These are phyloP conservation scores for Tor tambroides DNA, from an alignment of 2,113 vertebrate species.

Conservation along the genomic window DNA sequence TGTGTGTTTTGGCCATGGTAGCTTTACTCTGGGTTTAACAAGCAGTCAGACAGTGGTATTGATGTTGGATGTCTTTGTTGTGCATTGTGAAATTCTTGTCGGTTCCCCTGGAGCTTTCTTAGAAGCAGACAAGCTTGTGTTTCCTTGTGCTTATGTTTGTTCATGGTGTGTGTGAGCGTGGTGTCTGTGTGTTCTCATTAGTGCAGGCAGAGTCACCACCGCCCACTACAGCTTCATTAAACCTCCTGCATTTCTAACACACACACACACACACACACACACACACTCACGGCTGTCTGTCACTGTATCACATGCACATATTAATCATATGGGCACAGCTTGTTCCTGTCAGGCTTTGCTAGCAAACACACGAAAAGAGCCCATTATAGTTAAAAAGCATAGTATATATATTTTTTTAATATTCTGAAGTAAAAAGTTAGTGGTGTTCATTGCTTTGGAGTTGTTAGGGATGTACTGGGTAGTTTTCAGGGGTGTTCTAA, in stretches of 20 bases:
- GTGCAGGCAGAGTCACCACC: not conserved
- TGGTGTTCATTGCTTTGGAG: not conserved
- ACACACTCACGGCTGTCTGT: not conserved
- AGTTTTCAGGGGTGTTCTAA: not conserved
- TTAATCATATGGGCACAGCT: slow-evolving; percentile 13
- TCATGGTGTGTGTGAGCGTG: not conserved
- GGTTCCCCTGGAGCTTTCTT: slow-evolving; percentile 6
- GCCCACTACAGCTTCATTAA: slow-evolving; percentile 16
- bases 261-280: not conserved
- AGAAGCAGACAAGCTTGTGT: not conserved
- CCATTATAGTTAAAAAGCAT: not conserved
- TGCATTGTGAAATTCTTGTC: not conserved
- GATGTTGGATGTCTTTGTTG: slow-evolving; percentile 18
- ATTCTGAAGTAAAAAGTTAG: not conserved
- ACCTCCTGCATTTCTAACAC: not conserved
- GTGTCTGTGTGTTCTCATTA: slow-evolving; percentile 1
- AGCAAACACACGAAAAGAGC: not conserved
- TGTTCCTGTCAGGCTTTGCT: not conserved
- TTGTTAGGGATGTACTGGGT: not conserved
- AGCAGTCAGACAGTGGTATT: not conserved
- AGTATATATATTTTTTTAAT: not conserved
- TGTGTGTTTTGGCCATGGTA: slow-evolving; percentile 15
- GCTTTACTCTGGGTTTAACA: slow-evolving; percentile 5
- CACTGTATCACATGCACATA: not conserved
- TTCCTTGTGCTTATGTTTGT: slow-evolving; percentile 8